Conservation (phyloP, 2,113 vertebrate genomes). For the Ia io region DNA sequence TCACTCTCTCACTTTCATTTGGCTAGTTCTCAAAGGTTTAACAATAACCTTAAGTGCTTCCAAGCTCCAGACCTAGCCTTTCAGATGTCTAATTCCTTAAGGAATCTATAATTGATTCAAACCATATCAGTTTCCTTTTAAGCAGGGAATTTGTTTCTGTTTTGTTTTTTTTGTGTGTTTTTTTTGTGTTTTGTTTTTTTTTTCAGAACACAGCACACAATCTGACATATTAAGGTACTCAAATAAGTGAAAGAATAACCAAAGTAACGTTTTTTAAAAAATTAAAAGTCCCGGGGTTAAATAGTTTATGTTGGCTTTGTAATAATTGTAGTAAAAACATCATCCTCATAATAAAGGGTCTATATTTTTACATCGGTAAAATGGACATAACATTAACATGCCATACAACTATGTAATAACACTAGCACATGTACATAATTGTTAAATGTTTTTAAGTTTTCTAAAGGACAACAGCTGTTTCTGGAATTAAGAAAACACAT, state of each 20-base stretch:
- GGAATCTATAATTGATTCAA: not conserved
- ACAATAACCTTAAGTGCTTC: not conserved
- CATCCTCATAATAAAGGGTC: not conserved
- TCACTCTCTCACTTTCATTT: not conserved
- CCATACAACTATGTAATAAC: not conserved
- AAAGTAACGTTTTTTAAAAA: not conserved
- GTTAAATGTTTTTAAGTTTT: not conserved
- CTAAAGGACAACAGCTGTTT: not conserved
- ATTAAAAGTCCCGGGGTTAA: not conserved
- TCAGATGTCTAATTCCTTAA: not conserved
- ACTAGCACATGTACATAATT: not conserved
- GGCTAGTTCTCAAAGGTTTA: not conserved
- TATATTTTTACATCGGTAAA: not conserved
- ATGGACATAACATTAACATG: not conserved
- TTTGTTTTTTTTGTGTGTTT: too few species aligned
- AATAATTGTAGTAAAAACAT: not conserved
- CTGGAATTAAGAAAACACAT: not conserved
- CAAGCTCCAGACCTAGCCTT: not conserved
- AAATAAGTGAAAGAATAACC: not conserved
- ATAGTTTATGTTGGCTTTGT: not conserved
- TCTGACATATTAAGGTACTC: not conserved
- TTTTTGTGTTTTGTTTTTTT: conserved; percentile 7
- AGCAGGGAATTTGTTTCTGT: not conserved
- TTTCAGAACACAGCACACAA: not conserved
- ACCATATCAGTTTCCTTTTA: not conserved